Conservation (phyloP, 2,888 invertebrate genomes). For the Aricia artaxerxes region DNA sequence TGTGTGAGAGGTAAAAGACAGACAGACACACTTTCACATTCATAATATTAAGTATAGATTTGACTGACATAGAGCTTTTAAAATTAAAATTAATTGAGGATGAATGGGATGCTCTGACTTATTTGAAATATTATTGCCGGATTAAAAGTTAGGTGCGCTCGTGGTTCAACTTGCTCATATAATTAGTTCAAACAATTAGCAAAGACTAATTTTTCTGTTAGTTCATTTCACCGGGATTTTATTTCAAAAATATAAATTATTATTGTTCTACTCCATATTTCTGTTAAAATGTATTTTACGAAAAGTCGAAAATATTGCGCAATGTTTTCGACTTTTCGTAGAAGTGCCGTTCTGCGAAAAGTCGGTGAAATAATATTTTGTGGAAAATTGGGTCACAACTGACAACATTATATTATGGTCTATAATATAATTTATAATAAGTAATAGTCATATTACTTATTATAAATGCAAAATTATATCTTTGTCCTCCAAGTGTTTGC, state of each 20-base stretch:
- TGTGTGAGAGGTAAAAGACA: no score
- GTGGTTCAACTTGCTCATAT: not conserved
- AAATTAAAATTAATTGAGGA: constrained; percentile 21
- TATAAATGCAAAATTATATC: no score
- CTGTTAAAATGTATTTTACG: not conserved
- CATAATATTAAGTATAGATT: no score
- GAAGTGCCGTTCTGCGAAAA: no score
- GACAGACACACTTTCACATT: no score
- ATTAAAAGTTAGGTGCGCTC: constrained; percentile 22
- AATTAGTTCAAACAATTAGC: constrained; percentile 20
- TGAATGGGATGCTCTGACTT: not conserved
- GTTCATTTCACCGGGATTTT: not conserved
- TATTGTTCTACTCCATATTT: not conserved
- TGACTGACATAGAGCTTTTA: not conserved
- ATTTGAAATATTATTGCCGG: constrained; percentile 24
- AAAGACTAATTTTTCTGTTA: constrained; percentile 1
- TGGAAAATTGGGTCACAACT: no score
- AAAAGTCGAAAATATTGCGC: not conserved
- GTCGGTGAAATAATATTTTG: no score
- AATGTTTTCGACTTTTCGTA: no score
- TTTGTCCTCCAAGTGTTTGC: no score
- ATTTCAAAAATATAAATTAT: not conserved
- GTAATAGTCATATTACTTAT: no score
- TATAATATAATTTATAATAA: no score
- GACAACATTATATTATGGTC: no score